Conservation (phyloP, 2,113 vertebrate species). For the Tricholaema leucomelas region DNA sequence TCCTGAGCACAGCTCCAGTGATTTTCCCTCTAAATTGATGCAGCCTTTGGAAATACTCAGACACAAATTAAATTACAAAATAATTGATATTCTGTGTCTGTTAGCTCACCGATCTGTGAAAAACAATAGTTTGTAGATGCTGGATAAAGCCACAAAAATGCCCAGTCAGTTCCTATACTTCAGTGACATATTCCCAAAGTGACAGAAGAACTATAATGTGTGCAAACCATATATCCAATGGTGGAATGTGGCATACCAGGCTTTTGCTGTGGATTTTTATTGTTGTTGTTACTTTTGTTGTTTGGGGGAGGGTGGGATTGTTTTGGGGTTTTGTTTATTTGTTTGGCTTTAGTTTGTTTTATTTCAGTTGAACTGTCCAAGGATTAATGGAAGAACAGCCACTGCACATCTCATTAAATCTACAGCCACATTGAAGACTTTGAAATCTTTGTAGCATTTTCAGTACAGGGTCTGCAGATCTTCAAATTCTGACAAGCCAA, state of each 20-base stretch:
- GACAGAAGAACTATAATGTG: neutral
- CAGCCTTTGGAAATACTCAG: neutral
- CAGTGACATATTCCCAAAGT: neutral
- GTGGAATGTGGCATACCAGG: neutral
- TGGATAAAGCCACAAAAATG: neutral
- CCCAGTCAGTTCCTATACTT: neutral
- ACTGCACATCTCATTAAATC: neutral
- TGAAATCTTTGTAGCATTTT: neutral
- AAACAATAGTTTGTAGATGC: neutral
- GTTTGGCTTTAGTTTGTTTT: neutral
- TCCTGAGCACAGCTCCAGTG: neutral
- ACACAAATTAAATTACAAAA: neutral
- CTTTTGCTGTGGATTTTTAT: neutral
- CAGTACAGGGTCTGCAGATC: neutral
- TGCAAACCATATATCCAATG: neutral
- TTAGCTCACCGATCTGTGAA: neutral
- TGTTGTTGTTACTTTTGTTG: too few species aligned
- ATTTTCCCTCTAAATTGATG: accelerated
- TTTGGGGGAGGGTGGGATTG: too few species aligned
- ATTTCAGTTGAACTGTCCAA: neutral
- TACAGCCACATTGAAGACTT: neutral
- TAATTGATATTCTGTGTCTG: neutral
- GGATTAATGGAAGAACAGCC: neutral
- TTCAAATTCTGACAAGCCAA: neutral
- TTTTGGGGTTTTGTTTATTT: neutral